These are phyloP conservation scores for Andrena hattorfiana DNA, from an alignment of 2,888 invertebrate species.

Conservation along the genomic window DNA sequence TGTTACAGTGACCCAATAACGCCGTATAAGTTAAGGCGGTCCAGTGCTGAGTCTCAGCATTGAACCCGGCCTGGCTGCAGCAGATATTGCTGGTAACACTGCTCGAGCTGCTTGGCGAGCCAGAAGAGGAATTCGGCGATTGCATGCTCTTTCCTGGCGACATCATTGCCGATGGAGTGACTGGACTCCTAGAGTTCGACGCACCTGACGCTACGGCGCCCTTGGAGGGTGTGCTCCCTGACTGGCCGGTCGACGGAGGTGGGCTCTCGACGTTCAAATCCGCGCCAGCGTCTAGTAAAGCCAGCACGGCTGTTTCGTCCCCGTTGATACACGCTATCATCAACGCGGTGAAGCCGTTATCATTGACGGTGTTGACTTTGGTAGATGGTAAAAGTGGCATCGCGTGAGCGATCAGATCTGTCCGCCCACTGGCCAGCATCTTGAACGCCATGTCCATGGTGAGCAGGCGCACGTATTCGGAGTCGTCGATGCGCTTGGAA, in stretches of 20 bases:
- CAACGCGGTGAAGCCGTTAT: conserved; percentile 92
- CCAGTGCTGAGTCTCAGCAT: conserved; percentile 92
- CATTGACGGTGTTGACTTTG: conserved; percentile 91
- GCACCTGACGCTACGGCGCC: conserved; percentile 57
- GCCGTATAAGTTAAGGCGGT: conserved; percentile 95
- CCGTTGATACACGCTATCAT: conserved; percentile 94
- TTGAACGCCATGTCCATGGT: conserved; percentile 92
- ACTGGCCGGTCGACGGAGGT: conserved; percentile 80
- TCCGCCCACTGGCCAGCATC: conserved; percentile 91
- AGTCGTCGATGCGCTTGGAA: conserved; percentile 84
- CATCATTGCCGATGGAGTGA: conserved; percentile 71
- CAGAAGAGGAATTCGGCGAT: conserved; percentile 84
- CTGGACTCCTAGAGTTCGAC: conserved; percentile 66
- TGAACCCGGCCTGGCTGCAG: conserved; percentile 73
- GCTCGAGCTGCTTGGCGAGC: conserved; percentile 79
- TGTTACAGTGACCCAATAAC: conserved; percentile 86
- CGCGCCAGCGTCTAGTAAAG: conserved; percentile 92
- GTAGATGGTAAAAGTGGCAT: conserved; percentile 91
- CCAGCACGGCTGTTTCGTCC: conserved; percentile 91
- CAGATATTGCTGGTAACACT: conserved; percentile 49
- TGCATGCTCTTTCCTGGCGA: conserved; percentile 78
- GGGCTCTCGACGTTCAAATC: conserved; percentile 94
- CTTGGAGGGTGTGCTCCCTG: conserved; percentile 75
- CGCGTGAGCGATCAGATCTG: conserved; percentile 92
- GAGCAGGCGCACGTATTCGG: conserved; percentile 88